A percentile compares a stretch with the other conserved stretches of the same genome.
Evolutionary conservation across 2,113 vertebrate genomes (phyloP).

Genomic region (Acrocephalus arundinaceus): DNA sequence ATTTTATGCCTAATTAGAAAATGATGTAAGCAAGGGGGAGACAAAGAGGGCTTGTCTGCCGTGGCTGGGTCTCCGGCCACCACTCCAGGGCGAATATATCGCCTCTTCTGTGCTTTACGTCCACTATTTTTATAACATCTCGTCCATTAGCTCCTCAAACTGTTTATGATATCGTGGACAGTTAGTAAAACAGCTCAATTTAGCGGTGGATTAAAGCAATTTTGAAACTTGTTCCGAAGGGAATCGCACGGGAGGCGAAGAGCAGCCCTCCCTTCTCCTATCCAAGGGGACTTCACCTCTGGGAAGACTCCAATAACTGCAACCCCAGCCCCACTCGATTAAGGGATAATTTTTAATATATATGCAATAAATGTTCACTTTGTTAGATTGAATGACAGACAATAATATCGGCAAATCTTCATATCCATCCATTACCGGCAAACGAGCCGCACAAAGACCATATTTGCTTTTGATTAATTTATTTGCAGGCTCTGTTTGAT

Average conservation of each 20-base stretch:
- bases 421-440: conserved; percentile 95
- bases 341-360: conserved; percentile 99
- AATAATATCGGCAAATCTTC: conserved; percentile 98
- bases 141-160: conserved; percentile 67
- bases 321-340: conserved; percentile 88
- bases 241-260: conserved; percentile 78
- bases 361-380: conserved; percentile 99
- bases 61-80: conserved; percentile 34
- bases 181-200: conserved; percentile 85
- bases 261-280: conserved; percentile 62
- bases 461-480: conserved; percentile 98
- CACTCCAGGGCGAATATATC: conserved; percentile 39
- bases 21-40: conserved; percentile 75
- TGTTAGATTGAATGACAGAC: conserved; percentile 99
- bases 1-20: conserved; percentile 86
- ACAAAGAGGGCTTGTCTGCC: conserved; percentile 68
- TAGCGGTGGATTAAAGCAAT: conserved; percentile 81
- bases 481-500: conserved; percentile 93
- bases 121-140: conserved; percentile 66
- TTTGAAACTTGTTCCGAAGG: conserved; percentile 84
- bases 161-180: conserved; percentile 79
- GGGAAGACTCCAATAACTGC: conserved; percentile 94
- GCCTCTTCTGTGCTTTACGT: conserved; percentile 37
- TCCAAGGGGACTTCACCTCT: conserved; percentile 95
- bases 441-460: conserved; percentile 87